Evolutionary conservation across 2,113 vertebrate genomes (phyloP).

Genomic region (Indicator indicator): DNA sequence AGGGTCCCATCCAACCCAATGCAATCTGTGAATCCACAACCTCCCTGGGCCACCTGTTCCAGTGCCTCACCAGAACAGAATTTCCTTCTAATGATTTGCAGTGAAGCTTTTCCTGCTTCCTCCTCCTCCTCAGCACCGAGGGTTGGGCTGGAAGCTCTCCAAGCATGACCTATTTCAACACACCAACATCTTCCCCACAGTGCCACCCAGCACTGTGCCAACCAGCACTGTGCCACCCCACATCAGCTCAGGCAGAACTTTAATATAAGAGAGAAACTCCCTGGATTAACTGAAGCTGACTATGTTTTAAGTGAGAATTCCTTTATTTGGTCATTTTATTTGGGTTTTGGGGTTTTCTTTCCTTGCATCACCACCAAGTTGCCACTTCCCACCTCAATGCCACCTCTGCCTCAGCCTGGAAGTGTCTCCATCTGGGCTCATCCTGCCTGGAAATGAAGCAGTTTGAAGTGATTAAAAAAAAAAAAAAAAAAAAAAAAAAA

Average conservation of each 20-base stretch:
- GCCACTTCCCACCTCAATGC: background rate
- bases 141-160: background rate
- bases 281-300: background rate
- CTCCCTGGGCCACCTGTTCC: no score
- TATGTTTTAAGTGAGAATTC: background rate
- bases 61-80: no score
- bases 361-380: background rate
- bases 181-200: background rate
- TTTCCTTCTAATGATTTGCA: background rate
- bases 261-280: background rate
- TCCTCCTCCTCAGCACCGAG: rapidly evolving
- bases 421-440: background rate
- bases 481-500: no score
- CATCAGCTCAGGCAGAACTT: background rate
- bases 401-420: background rate
- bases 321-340: background rate
- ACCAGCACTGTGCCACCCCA: background rate
- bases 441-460: background rate
- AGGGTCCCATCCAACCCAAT: no score
- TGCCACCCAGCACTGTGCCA: background rate
- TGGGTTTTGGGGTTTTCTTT: no score
- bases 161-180: rapidly evolving
- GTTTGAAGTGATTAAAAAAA: background rate
- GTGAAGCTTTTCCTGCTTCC: background rate
- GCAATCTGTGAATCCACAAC: no score